Base-by-base conservation (phyloP, 2,888 invertebrate species). In the Agapetus fuscipes region DNA sequence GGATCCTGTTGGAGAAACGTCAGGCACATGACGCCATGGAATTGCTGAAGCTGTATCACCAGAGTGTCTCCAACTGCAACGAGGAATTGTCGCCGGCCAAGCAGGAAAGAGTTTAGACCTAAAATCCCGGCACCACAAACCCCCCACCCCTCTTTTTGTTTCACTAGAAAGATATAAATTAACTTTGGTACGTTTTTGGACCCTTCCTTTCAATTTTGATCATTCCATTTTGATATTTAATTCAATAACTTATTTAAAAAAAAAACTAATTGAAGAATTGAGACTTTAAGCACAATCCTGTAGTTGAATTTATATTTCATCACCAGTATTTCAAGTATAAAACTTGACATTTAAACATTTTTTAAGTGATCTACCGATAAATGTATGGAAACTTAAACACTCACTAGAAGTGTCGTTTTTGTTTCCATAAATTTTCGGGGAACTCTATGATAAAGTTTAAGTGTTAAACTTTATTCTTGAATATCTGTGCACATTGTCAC, bases 21-120 rank as follows among this genome's bases (percentile, higher is more conserved):
- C 85, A 85, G 64, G 87, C 87, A 32, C 83, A 86, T 63, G 87
- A 88, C 66, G 85, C 88, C 34, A 77, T 88, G 77, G 86, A 86
- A 63, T 68, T 88, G 57, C 66, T 88, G 56, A 83, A 86, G 62
- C 63, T 88, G 51, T 83, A 82, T 54, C 77, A 74, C 55, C 69
- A 71, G 49, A 69, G 70, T 60, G 43, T 47, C 9, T 44, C 70
- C 20, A 70, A 70, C 50, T 68, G 69, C n/a, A 50, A 60, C 7
- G 70, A 68, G 40, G 69, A 69, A 56, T 59, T 66, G n/a, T 60
- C 69, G 15, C 59, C 68, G 39, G 59, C 65, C 16, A 66, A 62
- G 46, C 67, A 67, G 50, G 69, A 69, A 35, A 56, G 66, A 56
- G 66, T 68, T 15, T 67, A 65, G 50, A 17, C 27, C 29, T 13